These are phyloP conservation scores for Misgurnus anguillicaudatus DNA, from an alignment of 2,113 vertebrate species.

Conservation along the genomic window DNA sequence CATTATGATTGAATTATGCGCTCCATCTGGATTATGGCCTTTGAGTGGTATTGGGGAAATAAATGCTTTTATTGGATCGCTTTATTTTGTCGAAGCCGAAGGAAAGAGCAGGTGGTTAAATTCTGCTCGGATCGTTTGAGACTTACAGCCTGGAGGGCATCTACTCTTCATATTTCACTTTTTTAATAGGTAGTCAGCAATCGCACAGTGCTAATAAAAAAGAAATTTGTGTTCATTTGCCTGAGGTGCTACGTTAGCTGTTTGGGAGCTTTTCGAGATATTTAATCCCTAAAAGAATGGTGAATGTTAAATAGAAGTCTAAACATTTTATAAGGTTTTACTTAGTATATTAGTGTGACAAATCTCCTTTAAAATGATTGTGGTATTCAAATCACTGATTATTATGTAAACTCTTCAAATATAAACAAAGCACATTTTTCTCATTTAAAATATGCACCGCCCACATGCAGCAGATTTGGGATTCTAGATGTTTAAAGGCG, in stretches of 20 bases:
- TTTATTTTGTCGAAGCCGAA: not conserved
- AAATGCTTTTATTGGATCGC: constrained; percentile 15
- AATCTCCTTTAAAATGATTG: constrained; percentile 7
- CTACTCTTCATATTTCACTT: constrained; percentile 15
- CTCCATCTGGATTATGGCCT: constrained; percentile 35
- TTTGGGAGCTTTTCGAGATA: not conserved
- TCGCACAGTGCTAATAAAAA: constrained; percentile 23
- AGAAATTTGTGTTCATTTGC: constrained; percentile 2
- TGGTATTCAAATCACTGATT: not conserved
- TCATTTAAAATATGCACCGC: not conserved
- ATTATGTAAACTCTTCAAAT: constrained; percentile 25
- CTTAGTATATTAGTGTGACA: not conserved
- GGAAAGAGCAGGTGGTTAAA: not conserved
- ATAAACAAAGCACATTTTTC: not conserved
- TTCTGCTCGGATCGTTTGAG: constrained; percentile 2
- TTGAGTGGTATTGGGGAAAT: not conserved
- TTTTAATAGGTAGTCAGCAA: constrained; percentile 29
- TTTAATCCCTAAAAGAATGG: not conserved
- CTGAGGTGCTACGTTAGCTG: constrained; percentile 13
- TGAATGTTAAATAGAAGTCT: not conserved
- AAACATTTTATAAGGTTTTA: no score
- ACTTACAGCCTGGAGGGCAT: not conserved
- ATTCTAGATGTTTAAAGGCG: not conserved
- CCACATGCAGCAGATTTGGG: constrained; percentile 11
- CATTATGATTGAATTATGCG: constrained; percentile 38